phyloP scores from a whole-genome alignment of 2,113 vertebrate genomes.

The Campylomormyrus numenius region DNA sequence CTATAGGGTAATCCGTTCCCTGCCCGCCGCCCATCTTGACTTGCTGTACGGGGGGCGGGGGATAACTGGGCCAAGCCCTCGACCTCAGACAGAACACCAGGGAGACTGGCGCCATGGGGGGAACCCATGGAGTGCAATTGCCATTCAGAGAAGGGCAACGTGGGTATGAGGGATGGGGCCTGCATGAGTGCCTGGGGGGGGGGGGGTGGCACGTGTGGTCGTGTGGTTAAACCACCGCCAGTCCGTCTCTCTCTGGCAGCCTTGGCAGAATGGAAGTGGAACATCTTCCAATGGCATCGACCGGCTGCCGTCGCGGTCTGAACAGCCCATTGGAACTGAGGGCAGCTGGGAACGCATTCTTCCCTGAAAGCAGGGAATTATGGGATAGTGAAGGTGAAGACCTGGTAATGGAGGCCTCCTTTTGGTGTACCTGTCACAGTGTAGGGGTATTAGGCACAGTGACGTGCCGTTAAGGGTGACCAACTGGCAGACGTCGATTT shows the following conservation, averaged over 20 bases:
- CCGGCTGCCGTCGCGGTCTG: not conserved
- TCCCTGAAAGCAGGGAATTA: not conserved
- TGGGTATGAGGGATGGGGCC: not conserved
- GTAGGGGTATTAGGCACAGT: not conserved
- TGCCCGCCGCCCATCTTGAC: constrained; percentile 17
- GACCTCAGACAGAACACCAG: not conserved
- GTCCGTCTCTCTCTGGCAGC: not conserved
- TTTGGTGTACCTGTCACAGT: not conserved
- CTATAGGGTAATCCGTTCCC: constrained; percentile 42
- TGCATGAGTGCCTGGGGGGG: not conserved
- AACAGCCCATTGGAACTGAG: not conserved
- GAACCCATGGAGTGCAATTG: not conserved
- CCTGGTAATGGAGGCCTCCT: not conserved
- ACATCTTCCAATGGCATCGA: not conserved
- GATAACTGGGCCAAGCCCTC: not conserved
- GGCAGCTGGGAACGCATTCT: not conserved
- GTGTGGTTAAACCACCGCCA: constrained; percentile 2
- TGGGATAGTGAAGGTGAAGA: not conserved
- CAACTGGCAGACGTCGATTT: not conserved
- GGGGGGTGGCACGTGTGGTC: not conserved
- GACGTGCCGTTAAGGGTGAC: not conserved
- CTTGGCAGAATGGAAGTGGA: not conserved
- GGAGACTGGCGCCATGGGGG: not conserved
- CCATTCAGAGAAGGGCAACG: not conserved
- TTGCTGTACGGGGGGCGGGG: not conserved